These are phyloP conservation scores for Allygus modestus DNA, from an alignment of 2,888 invertebrate genomes.

Conservation along the genomic window DNA sequence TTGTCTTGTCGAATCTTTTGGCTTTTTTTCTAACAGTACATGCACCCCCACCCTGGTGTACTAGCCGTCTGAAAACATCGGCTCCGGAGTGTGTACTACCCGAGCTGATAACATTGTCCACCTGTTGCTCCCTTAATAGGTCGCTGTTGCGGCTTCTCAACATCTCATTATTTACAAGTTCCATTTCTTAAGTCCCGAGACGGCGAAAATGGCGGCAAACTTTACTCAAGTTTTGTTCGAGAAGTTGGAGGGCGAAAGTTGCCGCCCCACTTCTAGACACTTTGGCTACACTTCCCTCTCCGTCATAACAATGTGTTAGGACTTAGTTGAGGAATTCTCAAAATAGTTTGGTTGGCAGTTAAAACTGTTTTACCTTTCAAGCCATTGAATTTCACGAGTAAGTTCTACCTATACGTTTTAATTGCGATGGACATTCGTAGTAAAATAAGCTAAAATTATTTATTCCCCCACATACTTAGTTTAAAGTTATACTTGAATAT, in stretches of 20 bases:
- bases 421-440: no score
- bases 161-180: constrained; percentile 44
- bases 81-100: not conserved
- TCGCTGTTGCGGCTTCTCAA: constrained; percentile 4
- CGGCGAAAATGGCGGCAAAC: constrained; percentile 32
- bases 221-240: constrained; percentile 47
- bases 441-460: no score
- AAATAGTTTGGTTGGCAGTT: no score
- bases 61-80: constrained; percentile 36
- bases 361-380: no score
- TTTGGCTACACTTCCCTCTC: not conserved
- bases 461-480: no score
- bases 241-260: constrained; percentile 34
- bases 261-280: constrained; percentile 33
- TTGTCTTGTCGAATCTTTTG: constrained; percentile 51
- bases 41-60: constrained; percentile 33
- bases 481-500: no score
- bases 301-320: not conserved
- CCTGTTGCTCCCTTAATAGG: constrained; percentile 35
- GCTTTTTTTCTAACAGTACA: constrained; percentile 19
- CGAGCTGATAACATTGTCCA: constrained; percentile 9
- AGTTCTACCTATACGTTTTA: no score
- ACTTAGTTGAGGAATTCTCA: no score
- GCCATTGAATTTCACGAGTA: no score
- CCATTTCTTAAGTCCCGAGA: not conserved